A percentile compares a stretch with the other conserved stretches of the same genome.
Conservation (phyloP, 2,113 vertebrate genomes). For the Spea multiplicata region DNA sequence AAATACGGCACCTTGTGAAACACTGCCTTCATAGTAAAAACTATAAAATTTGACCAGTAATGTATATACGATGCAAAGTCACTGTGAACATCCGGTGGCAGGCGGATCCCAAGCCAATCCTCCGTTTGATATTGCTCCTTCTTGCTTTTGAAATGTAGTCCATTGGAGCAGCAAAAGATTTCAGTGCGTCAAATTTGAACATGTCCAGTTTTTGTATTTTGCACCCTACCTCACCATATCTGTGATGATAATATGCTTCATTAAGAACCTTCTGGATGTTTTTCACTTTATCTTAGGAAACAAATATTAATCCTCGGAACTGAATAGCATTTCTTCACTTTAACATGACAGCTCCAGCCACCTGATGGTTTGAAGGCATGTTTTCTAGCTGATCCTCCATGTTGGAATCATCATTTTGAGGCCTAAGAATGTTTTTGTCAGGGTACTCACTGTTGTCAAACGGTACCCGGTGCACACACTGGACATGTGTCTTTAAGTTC, state of each 20-base stretch:
- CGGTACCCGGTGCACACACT: slow-evolving; percentile 64
- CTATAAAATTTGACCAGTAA: slow-evolving; percentile 34
- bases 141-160: slow-evolving; percentile 51
- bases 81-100: slow-evolving; percentile 48
- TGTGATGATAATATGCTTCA: slow-evolving; percentile 62
- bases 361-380: slow-evolving; percentile 41
- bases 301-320: slow-evolving; percentile 58
- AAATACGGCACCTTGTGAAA: slow-evolving; percentile 44
- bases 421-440: slow-evolving; percentile 48
- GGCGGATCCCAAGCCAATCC: slow-evolving; percentile 49
- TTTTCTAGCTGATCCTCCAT: slow-evolving; percentile 44
- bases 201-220: slow-evolving; percentile 60
- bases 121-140: slow-evolving; percentile 48
- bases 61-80: slow-evolving; percentile 27
- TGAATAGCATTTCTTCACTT: slow-evolving; percentile 53
- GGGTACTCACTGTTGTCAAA: slow-evolving; percentile 65
- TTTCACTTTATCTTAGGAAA: slow-evolving; percentile 56
- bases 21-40: slow-evolving; percentile 51
- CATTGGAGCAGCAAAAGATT: slow-evolving; percentile 54
- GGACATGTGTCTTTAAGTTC: slow-evolving; percentile 75
- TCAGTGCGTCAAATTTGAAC: slow-evolving; percentile 58
- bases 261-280: slow-evolving; percentile 56
- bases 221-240: slow-evolving; percentile 70
- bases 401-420: slow-evolving; percentile 52
- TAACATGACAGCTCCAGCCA: slow-evolving; percentile 43